These are phyloP conservation scores for Ichneumoninae sp. DNA, from an alignment of 2,888 invertebrate species.

Conservation along the genomic window DNA sequence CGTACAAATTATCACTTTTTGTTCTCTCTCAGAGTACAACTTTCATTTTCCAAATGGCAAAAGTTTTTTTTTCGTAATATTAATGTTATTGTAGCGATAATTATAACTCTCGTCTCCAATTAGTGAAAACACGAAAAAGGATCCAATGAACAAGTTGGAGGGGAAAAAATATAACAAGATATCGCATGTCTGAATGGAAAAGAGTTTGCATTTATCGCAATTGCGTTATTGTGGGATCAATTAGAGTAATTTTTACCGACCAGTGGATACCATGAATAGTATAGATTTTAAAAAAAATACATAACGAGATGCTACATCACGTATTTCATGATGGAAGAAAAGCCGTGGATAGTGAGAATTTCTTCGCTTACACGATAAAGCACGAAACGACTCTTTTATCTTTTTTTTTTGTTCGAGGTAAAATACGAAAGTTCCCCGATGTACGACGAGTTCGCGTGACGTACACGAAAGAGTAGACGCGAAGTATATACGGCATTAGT, in stretches of 20 bases:
- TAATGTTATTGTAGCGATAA: conserved; percentile 12
- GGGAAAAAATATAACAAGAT: not conserved
- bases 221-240: not conserved
- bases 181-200: not conserved
- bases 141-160: not conserved
- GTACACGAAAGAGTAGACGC: conserved; percentile 4
- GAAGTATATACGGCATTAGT: not conserved
- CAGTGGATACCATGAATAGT: no score
- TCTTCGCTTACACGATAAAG: conserved; percentile 27
- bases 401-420: conserved; percentile 21
- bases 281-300: not conserved
- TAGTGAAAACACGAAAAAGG: conserved; percentile 2
- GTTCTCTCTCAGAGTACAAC: not conserved
- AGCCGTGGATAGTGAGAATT: not conserved
- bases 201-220: not conserved
- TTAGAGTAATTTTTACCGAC: not conserved
- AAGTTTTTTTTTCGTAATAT: conserved; percentile 13
- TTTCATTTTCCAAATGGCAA: conserved; percentile 9
- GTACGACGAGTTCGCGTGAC: conserved; percentile 46
- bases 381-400: conserved; percentile 14
- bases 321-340: conserved; percentile 11
- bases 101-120: conserved; percentile 18
- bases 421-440: conserved; percentile 48
- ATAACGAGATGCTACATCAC: conserved; percentile 7
- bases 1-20: conserved; percentile 26